These are phyloP conservation scores for Anoncus sp. DNA, from an alignment of 2,888 invertebrate genomes.

Conservation along the genomic window DNA sequence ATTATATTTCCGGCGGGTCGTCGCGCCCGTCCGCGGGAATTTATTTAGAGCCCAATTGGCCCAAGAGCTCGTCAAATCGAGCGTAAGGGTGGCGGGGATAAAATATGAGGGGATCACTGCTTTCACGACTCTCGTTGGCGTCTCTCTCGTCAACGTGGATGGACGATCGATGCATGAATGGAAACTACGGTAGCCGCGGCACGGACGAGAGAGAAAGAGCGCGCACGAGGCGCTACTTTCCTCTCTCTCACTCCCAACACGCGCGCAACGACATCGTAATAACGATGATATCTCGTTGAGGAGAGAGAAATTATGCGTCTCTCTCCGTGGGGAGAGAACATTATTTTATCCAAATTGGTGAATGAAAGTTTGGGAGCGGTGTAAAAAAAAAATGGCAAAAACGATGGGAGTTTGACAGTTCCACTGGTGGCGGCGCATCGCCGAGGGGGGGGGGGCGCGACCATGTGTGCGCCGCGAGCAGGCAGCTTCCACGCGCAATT, in stretches of 20 bases:
- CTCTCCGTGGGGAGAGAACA: too few relatives aligned
- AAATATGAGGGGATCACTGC: slow-evolving; percentile 30
- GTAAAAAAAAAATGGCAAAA: slow-evolving; percentile 1
- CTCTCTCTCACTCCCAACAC: too few relatives aligned
- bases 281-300: too few relatives aligned
- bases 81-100: slow-evolving; percentile 25
- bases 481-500: too few relatives aligned
- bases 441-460: too few relatives aligned
- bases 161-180: slow-evolving; percentile 82
- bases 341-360: too few relatives aligned
- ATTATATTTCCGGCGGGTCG: slow-evolving; percentile 53
- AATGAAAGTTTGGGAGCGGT: neutral
- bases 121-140: slow-evolving; percentile 54
- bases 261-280: too few relatives aligned
- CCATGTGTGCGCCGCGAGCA: too few relatives aligned
- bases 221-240: slow-evolving; percentile 58
- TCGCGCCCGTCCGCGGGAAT: slow-evolving; percentile 52
- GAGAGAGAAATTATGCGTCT: too few relatives aligned
- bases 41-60: slow-evolving; percentile 65
- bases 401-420: slow-evolving; percentile 37
- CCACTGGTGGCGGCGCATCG: slow-evolving; percentile 4
- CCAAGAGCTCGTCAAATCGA: slow-evolving; percentile 66
- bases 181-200: slow-evolving; percentile 68
- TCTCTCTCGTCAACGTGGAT: slow-evolving; percentile 66
- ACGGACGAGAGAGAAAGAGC: slow-evolving; percentile 62